Evolutionary conservation across 2,797 vertebrate species (phyloP), one percentile per base, ranked within the genome.

Genomic region (Notoglanidium macrostoma): DNA sequence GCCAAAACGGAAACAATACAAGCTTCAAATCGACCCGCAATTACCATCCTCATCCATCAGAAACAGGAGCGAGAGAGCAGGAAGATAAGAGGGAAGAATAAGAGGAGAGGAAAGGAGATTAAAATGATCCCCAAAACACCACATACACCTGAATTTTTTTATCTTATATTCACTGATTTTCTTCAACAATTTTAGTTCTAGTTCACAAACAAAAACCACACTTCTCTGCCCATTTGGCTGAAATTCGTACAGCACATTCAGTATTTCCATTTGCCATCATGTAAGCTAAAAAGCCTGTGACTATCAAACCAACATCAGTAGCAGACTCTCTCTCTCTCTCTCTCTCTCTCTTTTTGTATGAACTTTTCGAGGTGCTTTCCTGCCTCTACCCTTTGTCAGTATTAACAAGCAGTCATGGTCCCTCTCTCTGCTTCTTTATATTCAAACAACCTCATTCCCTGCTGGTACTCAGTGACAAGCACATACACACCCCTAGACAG

Each of bases 1-100:
- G 84, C 63, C 83, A 85, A 89, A 91, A 90, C 59, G 86, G 88
- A 92, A 91, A 89, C 89, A 90, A 89, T 90, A 83, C 85, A 82
- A 83, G 87, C 82, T 87, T 88, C 84, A 86, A 88, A 90, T 91
- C 74, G 88, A 88, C 86, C 84, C 85, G 86, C 88, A 91, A 91
- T 91, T 90, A 91, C 77, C 63, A 35, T 72, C n/a, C 80, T 88
- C 92, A 90, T 91, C 88, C 83, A 91, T 91, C 92, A 91, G 84
- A 44, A 59, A 57, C 85, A 55, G 81, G 70, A 35, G 10, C 68
- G 57, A 65, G 44, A 19, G n/a, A 83, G 54, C 67, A 70, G 87
- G 59, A 78, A 61, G 15, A 86, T 29, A 23, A 78, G 35, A 81
- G 14, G 35, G 54, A 70, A 79, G 77, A 57, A 84, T 54, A 87